Percentiles rank a stretch among this genome's conserved stretches.
Conservation (phyloP, 2,888 invertebrate genomes). For the Scaptomyza flava region DNA sequence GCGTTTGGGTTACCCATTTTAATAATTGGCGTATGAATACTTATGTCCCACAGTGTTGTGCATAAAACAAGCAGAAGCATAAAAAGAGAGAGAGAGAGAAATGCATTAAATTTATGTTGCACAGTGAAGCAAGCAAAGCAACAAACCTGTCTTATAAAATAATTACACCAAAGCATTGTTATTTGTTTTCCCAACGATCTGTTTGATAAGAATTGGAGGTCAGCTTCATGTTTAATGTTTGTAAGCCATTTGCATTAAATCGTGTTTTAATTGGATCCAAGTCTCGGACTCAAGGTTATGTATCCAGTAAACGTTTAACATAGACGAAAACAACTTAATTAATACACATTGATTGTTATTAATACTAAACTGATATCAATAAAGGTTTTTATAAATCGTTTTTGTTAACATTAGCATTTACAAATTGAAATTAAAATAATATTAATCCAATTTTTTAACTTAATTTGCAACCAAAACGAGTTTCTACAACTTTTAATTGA, state of each 20-base stretch:
- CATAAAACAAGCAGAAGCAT: slow-evolving; percentile 22
- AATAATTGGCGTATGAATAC: slow-evolving; percentile 32
- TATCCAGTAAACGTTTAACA: background rate
- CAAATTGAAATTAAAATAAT: too few relatives aligned
- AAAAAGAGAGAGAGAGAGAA: slow-evolving; percentile 27
- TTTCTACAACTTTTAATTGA: too few relatives aligned
- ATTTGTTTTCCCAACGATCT: slow-evolving; percentile 26
- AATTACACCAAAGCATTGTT: slow-evolving; percentile 18
- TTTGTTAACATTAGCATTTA: too few relatives aligned
- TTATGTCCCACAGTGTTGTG: slow-evolving; percentile 15
- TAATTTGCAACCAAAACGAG: too few relatives aligned
- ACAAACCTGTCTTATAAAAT: background rate
- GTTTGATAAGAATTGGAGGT: slow-evolving; percentile 40
- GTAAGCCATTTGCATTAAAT: slow-evolving; percentile 47
- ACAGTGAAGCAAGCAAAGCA: slow-evolving; percentile 15
- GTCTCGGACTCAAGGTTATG: slow-evolving; percentile 27
- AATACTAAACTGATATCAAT: background rate
- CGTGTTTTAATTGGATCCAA: slow-evolving; percentile 41
- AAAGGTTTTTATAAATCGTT: background rate
- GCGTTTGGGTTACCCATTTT: background rate
- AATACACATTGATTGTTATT: slow-evolving; percentile 1
- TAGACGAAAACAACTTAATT: background rate
- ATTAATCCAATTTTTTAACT: too few relatives aligned
- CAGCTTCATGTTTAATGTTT: slow-evolving; percentile 19
- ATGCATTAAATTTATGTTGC: slow-evolving; percentile 39